phyloP scores from a whole-genome alignment of 2,113 vertebrate genomes.

The Choloepus hoffmanni region DNA sequence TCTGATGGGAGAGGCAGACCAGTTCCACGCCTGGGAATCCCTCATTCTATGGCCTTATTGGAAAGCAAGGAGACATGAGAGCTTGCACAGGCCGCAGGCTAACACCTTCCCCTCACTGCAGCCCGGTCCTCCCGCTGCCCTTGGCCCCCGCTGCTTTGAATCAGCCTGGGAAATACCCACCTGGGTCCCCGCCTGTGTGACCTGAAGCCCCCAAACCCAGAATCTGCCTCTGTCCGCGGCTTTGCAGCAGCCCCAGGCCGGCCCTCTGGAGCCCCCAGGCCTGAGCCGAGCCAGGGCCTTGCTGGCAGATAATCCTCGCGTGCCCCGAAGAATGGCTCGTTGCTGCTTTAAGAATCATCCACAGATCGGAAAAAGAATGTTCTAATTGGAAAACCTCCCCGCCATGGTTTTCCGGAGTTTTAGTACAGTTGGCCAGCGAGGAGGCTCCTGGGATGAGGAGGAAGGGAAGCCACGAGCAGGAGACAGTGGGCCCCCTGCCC shows the following conservation, averaged over 20 bases:
- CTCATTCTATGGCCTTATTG: neutral
- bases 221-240: conserved; percentile 32
- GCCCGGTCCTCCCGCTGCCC: neutral
- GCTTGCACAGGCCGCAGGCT: neutral
- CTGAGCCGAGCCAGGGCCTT: conserved; percentile 57
- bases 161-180: neutral
- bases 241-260: conserved; percentile 26
- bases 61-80: neutral
- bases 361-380: conserved; percentile 82
- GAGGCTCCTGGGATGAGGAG: conserved; percentile 76
- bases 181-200: neutral
- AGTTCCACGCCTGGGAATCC: neutral
- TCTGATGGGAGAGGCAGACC: neutral
- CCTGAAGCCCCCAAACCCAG: conserved; percentile 46
- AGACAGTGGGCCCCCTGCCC: conserved; percentile 70
- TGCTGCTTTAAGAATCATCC: conserved; percentile 78
- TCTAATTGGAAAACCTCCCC: conserved; percentile 84
- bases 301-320: conserved; percentile 70
- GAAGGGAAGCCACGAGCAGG: conserved; percentile 75
- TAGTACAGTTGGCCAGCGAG: conserved; percentile 77
- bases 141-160: neutral
- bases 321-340: conserved; percentile 74
- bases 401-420: conserved; percentile 83
- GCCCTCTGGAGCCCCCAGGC: conserved; percentile 16
- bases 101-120: neutral